Evolutionary conservation across 2,888 invertebrate species (phyloP).

Genomic region (Oxystoma pomonae): DNA sequence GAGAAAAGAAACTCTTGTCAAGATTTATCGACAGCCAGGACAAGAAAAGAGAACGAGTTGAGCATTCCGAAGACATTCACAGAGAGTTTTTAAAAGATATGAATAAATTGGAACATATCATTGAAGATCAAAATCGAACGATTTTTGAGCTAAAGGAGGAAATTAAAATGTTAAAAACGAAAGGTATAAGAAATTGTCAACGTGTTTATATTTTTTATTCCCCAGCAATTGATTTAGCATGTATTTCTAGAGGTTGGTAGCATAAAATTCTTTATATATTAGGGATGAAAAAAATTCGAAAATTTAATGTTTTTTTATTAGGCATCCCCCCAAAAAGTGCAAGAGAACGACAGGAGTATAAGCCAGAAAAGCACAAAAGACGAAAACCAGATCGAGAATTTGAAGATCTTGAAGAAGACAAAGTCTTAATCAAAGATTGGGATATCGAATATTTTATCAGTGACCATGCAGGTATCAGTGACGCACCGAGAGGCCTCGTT

Average conservation of each 20-base stretch:
- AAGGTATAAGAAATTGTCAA: slow-evolving; percentile 35
- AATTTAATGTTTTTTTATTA: not conserved
- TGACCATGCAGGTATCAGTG: not conserved
- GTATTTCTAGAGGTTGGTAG: too few relatives aligned
- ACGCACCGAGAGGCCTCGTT: too few relatives aligned
- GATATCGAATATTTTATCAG: not conserved
- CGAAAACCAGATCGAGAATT: not conserved
- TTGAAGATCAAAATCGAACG: slow-evolving; percentile 43
- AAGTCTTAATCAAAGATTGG: not conserved
- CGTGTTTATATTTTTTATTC: too few relatives aligned
- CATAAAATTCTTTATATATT: too few relatives aligned
- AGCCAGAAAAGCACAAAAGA: slow-evolving; percentile 15
- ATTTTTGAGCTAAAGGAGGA: slow-evolving; percentile 37
- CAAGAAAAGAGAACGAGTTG: slow-evolving; percentile 35
- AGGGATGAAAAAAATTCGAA: too few relatives aligned
- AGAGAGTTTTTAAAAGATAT: slow-evolving; percentile 43
- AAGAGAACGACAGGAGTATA: slow-evolving; percentile 18
- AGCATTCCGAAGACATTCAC: slow-evolving; percentile 38
- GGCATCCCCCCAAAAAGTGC: not conserved
- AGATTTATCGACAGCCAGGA: slow-evolving; percentile 45
- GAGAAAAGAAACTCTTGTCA: slow-evolving; percentile 51
- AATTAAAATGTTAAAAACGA: slow-evolving; percentile 41
- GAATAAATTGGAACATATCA: slow-evolving; percentile 42
- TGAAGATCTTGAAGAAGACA: not conserved
- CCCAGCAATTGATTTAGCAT: too few relatives aligned